These are phyloP conservation scores for Meta bourneti DNA, from an alignment of 2,888 invertebrate genomes.

Conservation along the genomic window DNA sequence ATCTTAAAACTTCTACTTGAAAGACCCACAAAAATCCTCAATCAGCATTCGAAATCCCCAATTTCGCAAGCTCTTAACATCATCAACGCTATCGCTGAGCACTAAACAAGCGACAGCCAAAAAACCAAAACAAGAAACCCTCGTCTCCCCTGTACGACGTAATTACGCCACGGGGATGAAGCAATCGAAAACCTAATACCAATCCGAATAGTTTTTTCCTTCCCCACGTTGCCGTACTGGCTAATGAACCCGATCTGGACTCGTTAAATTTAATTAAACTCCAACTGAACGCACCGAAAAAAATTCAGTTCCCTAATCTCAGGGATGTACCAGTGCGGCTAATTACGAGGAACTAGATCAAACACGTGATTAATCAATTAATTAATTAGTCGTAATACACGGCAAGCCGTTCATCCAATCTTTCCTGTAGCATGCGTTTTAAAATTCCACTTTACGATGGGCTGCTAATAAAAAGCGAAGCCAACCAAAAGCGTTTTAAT, in stretches of 20 bases:
- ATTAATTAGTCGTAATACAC: slow-evolving; percentile 24
- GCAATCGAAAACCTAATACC: slow-evolving; percentile 19
- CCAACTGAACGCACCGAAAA: neutral
- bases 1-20: too few species aligned
- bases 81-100: neutral
- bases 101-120: neutral
- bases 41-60: neutral
- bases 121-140: neutral
- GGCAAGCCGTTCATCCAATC: neutral
- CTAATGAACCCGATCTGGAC: slow-evolving; percentile 4
- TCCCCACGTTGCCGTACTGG: neutral
- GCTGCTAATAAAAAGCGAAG: neutral
- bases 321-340: neutral
- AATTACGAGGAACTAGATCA: slow-evolving; percentile 20
- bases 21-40: neutral
- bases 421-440: neutral
- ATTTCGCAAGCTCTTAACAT: neutral
- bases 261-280: slow-evolving; percentile 30
- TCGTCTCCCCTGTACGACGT: neutral
- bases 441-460: neutral
- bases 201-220: neutral
- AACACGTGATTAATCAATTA: slow-evolving; percentile 34
- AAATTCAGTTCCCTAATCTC: slow-evolving; percentile 1
- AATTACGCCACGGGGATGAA: neutral
- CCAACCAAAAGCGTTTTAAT: neutral